Percentiles rank a stretch among this genome's conserved stretches.
phyloP scores from a whole-genome alignment of 2,888 invertebrate species.

The Entomobrya multifasciata region DNA sequence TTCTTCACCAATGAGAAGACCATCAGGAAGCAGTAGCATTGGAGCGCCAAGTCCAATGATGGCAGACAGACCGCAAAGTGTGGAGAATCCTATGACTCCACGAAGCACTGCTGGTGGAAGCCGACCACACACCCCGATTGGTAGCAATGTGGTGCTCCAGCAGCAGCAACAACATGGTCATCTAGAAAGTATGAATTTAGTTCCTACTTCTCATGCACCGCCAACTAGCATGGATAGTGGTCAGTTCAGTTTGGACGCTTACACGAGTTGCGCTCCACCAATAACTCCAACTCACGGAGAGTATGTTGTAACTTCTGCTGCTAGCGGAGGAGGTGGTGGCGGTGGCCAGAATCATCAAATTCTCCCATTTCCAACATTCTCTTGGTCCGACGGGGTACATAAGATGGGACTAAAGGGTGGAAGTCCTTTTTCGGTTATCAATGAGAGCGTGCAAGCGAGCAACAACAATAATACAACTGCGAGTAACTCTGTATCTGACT shows the following conservation, averaged over 20 bases:
- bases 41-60: slow-evolving; percentile 83
- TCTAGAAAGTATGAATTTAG: slow-evolving; percentile 55
- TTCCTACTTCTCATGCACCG: slow-evolving; percentile 15
- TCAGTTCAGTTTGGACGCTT: slow-evolving; percentile 63
- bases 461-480: slow-evolving; percentile 39
- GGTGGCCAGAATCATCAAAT: slow-evolving; percentile 74
- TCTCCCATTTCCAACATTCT: slow-evolving; percentile 77
- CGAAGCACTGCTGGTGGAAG: slow-evolving; percentile 80
- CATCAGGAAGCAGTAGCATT: slow-evolving; percentile 82
- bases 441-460: slow-evolving; percentile 74
- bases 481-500: slow-evolving; percentile 47
- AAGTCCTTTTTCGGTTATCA: slow-evolving; percentile 78
- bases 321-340: slow-evolving; percentile 75
- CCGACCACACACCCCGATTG: slow-evolving; percentile 78
- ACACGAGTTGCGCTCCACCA: slow-evolving; percentile 47
- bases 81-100: slow-evolving; percentile 84
- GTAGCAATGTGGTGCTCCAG: slow-evolving; percentile 77
- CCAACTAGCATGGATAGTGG: slow-evolving; percentile 65
- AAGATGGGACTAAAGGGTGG: slow-evolving; percentile 78
- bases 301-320: slow-evolving; percentile 56
- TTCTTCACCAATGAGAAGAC: slow-evolving; percentile 81
- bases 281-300: slow-evolving; percentile 51
- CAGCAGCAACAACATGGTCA: slow-evolving; percentile 81
- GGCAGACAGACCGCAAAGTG: slow-evolving; percentile 85
- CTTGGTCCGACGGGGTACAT: slow-evolving; percentile 75